Percentiles rank a stretch among this genome's conserved stretches.
These are phyloP conservation scores for Pseudachorutes palmiensis DNA, from an alignment of 1,140 invertebrate species.

Conservation along the genomic window DNA sequence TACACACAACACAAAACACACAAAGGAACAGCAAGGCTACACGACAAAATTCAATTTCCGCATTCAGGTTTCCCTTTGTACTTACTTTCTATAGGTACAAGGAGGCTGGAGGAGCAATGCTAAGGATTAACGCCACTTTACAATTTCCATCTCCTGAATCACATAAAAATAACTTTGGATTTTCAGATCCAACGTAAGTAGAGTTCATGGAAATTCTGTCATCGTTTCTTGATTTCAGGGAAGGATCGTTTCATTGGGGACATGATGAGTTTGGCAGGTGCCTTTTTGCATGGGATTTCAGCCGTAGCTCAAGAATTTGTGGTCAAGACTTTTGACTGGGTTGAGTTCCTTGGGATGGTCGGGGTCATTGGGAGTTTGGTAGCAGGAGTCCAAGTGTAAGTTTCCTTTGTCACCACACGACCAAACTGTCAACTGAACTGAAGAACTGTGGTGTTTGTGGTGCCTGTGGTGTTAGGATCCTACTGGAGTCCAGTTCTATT, in stretches of 20 bases:
- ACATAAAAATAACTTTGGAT: too few species aligned
- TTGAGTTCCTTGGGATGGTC: conserved; percentile 77
- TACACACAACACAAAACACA: too few species aligned
- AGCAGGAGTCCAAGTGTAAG: conserved; percentile 69
- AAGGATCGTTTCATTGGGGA: conserved; percentile 72
- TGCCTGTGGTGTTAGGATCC: conserved; percentile 41
- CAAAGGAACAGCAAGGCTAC: too few species aligned
- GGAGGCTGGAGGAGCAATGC: too few species aligned
- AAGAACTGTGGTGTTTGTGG: background rate
- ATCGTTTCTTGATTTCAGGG: conserved; percentile 45
- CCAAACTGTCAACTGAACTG: background rate
- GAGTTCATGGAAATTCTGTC: background rate
- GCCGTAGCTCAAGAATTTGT: conserved; percentile 76
- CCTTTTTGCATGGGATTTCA: conserved; percentile 68
- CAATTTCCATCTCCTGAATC: too few species aligned
- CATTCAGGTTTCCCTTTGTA: too few species aligned
- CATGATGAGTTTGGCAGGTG: conserved; percentile 71
- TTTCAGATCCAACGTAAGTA: too few species aligned
- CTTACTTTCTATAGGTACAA: too few species aligned
- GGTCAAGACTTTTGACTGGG: conserved; percentile 61
- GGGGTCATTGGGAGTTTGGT: conserved; percentile 73
- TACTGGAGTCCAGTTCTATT: conserved; percentile 49
- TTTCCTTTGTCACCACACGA: conserved; percentile 31
- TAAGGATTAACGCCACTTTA: too few species aligned
- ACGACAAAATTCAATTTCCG: too few species aligned